Conservation (phyloP, 2,888 invertebrate genomes). For the Stenoptilia bipunctidactyla region DNA sequence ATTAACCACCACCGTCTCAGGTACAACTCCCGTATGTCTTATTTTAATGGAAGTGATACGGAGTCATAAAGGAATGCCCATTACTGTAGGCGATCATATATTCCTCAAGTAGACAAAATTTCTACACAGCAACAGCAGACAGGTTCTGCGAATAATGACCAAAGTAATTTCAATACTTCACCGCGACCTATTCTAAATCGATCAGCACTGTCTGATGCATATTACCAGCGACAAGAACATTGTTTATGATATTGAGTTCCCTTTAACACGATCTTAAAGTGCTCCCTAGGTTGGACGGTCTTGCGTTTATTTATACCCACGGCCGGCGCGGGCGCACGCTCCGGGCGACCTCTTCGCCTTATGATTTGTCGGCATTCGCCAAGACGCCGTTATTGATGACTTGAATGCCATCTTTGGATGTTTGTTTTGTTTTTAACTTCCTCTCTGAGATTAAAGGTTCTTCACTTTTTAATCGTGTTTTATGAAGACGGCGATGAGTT, state of each 20-base stretch:
- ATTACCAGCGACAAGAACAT: neutral
- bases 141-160: no score
- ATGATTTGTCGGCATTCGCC: slow-evolving; percentile 39
- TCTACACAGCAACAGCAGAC: no score
- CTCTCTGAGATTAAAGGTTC: slow-evolving; percentile 6
- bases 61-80: no score
- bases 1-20: no score
- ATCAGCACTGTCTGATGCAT: no score
- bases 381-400: slow-evolving; percentile 36
- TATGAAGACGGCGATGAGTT: neutral
- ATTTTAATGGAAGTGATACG: no score
- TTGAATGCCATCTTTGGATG: slow-evolving; percentile 13
- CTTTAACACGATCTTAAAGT: no score
- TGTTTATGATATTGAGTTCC: slow-evolving; percentile 17
- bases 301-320: slow-evolving; percentile 50
- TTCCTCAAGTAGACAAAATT: no score
- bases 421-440: slow-evolving; percentile 21
- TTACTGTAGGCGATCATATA: no score
- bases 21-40: no score
- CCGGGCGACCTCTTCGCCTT: slow-evolving; percentile 34
- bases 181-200: no score
- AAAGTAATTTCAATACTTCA: no score
- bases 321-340: slow-evolving; percentile 49
- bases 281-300: slow-evolving; percentile 57
- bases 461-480: neutral